These are phyloP conservation scores for Anableps anableps DNA, from an alignment of 2,797 vertebrate genomes.

Conservation along the genomic window DNA sequence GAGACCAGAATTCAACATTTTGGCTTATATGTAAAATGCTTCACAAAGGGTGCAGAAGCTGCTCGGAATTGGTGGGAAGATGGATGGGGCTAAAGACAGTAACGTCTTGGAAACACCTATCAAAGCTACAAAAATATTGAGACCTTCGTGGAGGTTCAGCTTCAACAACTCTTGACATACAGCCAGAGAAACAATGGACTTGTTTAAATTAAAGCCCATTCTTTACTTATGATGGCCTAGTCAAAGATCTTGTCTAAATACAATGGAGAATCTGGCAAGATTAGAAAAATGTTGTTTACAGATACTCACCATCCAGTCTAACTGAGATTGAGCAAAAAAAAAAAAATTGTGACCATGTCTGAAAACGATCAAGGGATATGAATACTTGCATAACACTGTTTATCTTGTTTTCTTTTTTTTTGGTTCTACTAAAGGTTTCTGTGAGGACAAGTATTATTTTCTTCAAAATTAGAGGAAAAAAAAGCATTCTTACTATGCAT, in stretches of 20 bases:
- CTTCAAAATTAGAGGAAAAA: slow-evolving; percentile 39
- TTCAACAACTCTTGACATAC: background rate
- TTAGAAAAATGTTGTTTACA: background rate
- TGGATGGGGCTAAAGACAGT: background rate
- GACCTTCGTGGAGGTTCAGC: background rate
- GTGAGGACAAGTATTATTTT: slow-evolving; percentile 38
- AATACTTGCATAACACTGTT: background rate
- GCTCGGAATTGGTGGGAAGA: background rate
- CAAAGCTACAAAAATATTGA: background rate
- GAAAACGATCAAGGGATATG: background rate
- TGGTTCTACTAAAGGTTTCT: slow-evolving; percentile 23
- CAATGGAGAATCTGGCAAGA: background rate
- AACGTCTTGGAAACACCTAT: background rate
- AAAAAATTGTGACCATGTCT: background rate
- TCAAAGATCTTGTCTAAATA: background rate
- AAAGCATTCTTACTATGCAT: slow-evolving; percentile 49
- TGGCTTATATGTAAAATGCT: background rate
- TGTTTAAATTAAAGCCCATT: background rate
- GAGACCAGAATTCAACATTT: background rate
- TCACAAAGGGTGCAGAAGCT: background rate
- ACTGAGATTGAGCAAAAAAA: background rate
- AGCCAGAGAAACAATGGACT: background rate
- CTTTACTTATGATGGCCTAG: background rate
- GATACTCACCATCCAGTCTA: background rate
- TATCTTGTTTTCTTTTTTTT: slow-evolving; percentile 1